Percentiles rank a stretch among this genome's conserved stretches.
Conservation (phyloP, 2,113 vertebrate genomes). For the Pteruthius melanotis region DNA sequence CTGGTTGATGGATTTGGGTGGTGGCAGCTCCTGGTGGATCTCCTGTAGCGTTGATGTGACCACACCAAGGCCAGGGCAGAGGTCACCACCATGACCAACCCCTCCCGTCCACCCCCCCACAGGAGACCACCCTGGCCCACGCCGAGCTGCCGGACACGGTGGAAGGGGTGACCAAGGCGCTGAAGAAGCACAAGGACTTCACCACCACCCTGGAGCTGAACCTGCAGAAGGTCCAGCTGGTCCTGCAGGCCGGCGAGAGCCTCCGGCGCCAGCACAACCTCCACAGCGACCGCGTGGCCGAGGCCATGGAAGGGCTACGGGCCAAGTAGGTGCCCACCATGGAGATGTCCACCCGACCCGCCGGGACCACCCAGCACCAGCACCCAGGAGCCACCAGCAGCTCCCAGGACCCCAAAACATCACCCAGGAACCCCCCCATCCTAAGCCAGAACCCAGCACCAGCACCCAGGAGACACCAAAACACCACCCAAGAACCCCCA, state of each 20-base stretch:
- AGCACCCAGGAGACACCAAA: too few relatives aligned
- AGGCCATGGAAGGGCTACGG: conserved; percentile 77
- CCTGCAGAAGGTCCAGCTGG: conserved; percentile 83
- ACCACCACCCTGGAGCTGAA: conserved; percentile 90
- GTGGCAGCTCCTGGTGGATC: background rate
- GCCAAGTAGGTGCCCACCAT: conserved; percentile 70
- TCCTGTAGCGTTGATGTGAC: rapidly evolving
- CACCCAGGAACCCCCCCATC: background rate
- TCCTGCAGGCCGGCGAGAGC: conserved; percentile 85
- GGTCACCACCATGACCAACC: background rate
- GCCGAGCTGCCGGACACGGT: conserved; percentile 82
- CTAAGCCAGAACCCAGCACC: too few relatives aligned
- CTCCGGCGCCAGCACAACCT: conserved; percentile 85
- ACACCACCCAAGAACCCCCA: too few relatives aligned
- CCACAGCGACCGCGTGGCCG: conserved; percentile 81
- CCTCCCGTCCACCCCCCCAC: background rate
- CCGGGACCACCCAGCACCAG: too few relatives aligned
- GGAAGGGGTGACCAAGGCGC: conserved; percentile 78
- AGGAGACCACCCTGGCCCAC: conserved; percentile 82
- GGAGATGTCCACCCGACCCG: rapidly evolving
- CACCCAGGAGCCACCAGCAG: background rate
- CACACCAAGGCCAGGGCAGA: rapidly evolving
- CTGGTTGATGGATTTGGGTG: too few relatives aligned
- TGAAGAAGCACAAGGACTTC: conserved; percentile 90
- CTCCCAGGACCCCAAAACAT: background rate